A percentile compares a stretch with the other conserved stretches of the same genome.
Evolutionary conservation across 1,140 invertebrate genomes (phyloP).

Genomic region (Adelges cooleyi): DNA sequence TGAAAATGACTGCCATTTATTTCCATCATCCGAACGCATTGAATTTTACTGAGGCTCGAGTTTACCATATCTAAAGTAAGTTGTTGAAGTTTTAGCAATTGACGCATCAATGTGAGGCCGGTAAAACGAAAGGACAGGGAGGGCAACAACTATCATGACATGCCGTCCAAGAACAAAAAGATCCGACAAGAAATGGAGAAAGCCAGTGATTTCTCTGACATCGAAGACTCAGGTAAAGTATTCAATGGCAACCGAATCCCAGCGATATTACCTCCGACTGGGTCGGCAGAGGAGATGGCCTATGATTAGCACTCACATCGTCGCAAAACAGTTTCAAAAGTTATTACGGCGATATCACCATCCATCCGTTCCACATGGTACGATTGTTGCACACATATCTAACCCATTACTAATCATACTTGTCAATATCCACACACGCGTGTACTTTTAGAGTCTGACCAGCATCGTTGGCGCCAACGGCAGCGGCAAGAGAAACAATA

Average conservation of each 20-base stretch:
- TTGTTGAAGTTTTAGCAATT: too few relatives aligned
- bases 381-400: too few relatives aligned
- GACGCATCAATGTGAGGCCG: too few relatives aligned
- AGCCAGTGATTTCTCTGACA: slow-evolving; percentile 41
- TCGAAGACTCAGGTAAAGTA: slow-evolving; percentile 42
- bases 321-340: slow-evolving; percentile 95
- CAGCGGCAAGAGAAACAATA: slow-evolving; percentile 99
- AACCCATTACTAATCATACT: too few relatives aligned
- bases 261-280: slow-evolving; percentile 58
- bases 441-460: slow-evolving; percentile 92
- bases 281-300: slow-evolving; percentile 53
- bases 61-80: too few relatives aligned
- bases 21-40: too few relatives aligned
- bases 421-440: too few relatives aligned
- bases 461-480: slow-evolving; percentile 98
- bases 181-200: slow-evolving; percentile 32
- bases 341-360: slow-evolving; percentile 68
- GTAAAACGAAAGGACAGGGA: slow-evolving; percentile 1
- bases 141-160: neutral
- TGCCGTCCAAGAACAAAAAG: neutral
- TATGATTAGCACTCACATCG: slow-evolving; percentile 84
- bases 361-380: slow-evolving; percentile 78
- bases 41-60: too few relatives aligned
- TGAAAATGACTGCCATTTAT: too few relatives aligned
- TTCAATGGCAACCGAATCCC: slow-evolving; percentile 80